phyloP scores from a whole-genome alignment of 2,888 invertebrate species.

The Scaptomyza parva region DNA sequence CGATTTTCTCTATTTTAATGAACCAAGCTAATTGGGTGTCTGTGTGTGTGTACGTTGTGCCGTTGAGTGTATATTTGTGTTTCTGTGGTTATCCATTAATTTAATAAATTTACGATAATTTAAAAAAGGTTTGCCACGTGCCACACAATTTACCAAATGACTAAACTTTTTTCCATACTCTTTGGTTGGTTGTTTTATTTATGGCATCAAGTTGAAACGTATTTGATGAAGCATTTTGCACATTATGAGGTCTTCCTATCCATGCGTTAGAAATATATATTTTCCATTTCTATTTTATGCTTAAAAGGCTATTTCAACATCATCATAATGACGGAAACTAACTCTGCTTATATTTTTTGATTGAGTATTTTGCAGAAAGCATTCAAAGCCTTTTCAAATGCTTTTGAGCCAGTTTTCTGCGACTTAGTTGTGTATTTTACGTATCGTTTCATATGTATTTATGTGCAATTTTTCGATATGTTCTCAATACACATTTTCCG shows the following conservation, averaged over 20 bases:
- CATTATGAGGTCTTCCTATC: no score
- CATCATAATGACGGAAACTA: no score
- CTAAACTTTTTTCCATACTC: background rate
- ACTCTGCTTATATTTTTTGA: background rate
- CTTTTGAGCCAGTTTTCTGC: slow-evolving; percentile 24
- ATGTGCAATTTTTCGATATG: slow-evolving; percentile 1
- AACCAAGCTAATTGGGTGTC: slow-evolving; percentile 28
- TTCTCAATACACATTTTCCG: slow-evolving; percentile 21
- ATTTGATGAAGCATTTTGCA: background rate
- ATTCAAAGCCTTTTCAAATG: slow-evolving; percentile 19
- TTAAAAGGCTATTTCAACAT: background rate
- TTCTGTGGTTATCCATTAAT: slow-evolving; percentile 31
- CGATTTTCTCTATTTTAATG: slow-evolving; percentile 7
- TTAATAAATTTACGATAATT: slow-evolving; percentile 50
- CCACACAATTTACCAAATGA: slow-evolving; percentile 35
- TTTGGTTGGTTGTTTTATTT: background rate
- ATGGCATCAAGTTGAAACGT: background rate
- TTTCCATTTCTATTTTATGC: background rate
- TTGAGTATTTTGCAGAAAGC: slow-evolving; percentile 8
- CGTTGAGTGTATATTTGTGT: slow-evolving; percentile 9
- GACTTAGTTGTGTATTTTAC: slow-evolving; percentile 33
- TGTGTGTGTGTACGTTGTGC: slow-evolving; percentile 5
- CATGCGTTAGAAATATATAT: background rate
- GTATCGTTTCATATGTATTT: slow-evolving; percentile 34
- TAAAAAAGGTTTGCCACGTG: slow-evolving; percentile 40